Base-by-base conservation (phyloP, 2,888 invertebrate genomes). In the Bruchidius siliquastri region DNA sequence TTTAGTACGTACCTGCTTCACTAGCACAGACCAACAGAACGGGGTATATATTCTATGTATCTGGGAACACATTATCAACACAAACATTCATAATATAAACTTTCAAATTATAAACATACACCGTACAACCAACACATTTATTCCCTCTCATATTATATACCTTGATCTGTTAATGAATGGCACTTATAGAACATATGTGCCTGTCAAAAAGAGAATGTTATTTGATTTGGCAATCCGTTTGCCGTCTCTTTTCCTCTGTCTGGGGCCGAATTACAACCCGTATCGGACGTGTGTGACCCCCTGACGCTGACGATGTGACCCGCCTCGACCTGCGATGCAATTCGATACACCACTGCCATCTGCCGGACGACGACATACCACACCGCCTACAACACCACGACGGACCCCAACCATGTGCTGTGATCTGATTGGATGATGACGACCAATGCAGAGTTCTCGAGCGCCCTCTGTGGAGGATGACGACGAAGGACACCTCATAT, bases 401-500 rank as follows among this genome's bases (percentile, higher is more conserved):
- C 72, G 68, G 21, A 20, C 21, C 68, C 8, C 68, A 20, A 22
- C 68, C 21, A 70, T 71, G 73, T 70, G 75, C 71, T 70, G 26
- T 74, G 71, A 71, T 68, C 69, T 13, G 49, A 49, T 49, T 49
- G 49, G 49, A 32, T 30, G 71, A 71, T 30, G 74, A 71, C 74
- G 70, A 70, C 74, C 22, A 30, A 71, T 74, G 90, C 92, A 94
- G 94, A 93, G 92, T 90, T 93, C 94, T 88, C 91, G 93, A 87
- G 93, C 93, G 87, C 95, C 96, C 88, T 94, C 96, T 89, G 94
- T 98, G 90, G 96, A 97, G 92, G 98, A 99, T 92, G 99, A 99
- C 92, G 95, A 95, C 90, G 99, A 99, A 90, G 99, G 99, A 90
- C 99, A 99, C 90, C 96, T 99, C 91, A 94, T 99, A 90, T 99